phyloP scores from a whole-genome alignment of 2,888 invertebrate species.

The Amiota mariae region DNA sequence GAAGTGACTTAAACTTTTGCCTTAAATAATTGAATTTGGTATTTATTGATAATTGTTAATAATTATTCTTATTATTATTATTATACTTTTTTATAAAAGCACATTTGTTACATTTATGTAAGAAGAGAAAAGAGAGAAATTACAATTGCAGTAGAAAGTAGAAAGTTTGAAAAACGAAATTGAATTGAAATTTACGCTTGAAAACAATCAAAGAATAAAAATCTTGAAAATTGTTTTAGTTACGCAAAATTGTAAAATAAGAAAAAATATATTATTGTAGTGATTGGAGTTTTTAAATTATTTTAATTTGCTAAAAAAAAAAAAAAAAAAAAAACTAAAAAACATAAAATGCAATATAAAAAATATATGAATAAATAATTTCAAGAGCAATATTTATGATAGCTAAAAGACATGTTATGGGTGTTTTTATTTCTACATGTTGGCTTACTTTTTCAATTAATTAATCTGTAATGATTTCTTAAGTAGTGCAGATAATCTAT shows the following conservation, averaged over 20 bases:
- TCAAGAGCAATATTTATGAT: constrained; percentile 23
- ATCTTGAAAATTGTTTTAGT: neutral
- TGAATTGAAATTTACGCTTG: neutral
- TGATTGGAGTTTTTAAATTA: constrained; percentile 9
- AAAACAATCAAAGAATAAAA: constrained; percentile 1
- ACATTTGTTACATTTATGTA: constrained; percentile 12
- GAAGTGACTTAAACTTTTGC: constrained; percentile 29
- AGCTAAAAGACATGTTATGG: neutral
- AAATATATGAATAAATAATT: neutral
- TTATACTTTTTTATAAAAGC: neutral
- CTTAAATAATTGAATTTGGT: constrained; percentile 26
- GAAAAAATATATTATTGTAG: neutral
- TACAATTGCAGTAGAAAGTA: neutral
- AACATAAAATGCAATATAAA: too few species aligned
- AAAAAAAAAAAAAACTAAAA: neutral
- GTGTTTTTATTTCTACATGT: neutral
- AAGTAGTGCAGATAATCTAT: too few species aligned
- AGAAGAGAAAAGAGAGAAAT: neutral
- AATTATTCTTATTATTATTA: too few species aligned
- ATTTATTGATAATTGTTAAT: too few species aligned
- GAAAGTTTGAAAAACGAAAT: neutral
- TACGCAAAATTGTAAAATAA: constrained; percentile 17
- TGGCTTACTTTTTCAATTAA: neutral
- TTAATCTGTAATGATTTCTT: neutral
- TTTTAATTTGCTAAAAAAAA: constrained; percentile 16